phyloP scores from a whole-genome alignment of 1,140 invertebrate genomes.

The Latrodectus geometricus region DNA sequence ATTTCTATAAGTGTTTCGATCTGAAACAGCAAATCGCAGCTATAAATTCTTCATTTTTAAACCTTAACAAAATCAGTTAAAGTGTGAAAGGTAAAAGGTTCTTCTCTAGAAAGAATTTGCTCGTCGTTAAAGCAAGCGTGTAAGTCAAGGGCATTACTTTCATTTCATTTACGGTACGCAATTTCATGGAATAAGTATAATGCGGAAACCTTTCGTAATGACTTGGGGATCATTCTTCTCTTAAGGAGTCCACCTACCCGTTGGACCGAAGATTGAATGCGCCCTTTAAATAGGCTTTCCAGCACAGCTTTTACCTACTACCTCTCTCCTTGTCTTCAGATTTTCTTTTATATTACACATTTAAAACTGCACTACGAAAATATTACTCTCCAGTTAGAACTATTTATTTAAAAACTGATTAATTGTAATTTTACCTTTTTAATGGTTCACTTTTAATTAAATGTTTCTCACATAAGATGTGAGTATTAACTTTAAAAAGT shows the following conservation, averaged over 20 bases:
- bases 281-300: conserved; percentile 1
- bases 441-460: too few species aligned
- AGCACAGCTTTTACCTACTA: not conserved
- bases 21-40: too few species aligned
- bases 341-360: not conserved
- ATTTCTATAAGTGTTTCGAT: too few species aligned
- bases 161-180: conserved; percentile 55
- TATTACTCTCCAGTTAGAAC: too few species aligned
- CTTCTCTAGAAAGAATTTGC: conserved; percentile 19
- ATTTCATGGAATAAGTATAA: conserved; percentile 50
- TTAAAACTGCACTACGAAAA: too few species aligned
- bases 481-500: too few species aligned
- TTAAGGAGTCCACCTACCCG: conserved; percentile 21
- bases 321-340: not conserved
- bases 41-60: too few species aligned
- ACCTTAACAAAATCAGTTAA: too few species aligned
- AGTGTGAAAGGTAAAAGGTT: not conserved
- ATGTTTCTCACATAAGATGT: too few species aligned
- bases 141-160: conserved; percentile 51
- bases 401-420: too few species aligned
- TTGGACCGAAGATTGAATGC: conserved; percentile 30
- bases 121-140: conserved; percentile 35
- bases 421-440: too few species aligned
- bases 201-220: conserved; percentile 43
- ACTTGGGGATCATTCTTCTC: conserved; percentile 45